Percentiles rank a stretch among this genome's conserved stretches.
These are phyloP conservation scores for Piezodorus guildinii DNA, from an alignment of 1,140 invertebrate species.

Conservation along the genomic window DNA sequence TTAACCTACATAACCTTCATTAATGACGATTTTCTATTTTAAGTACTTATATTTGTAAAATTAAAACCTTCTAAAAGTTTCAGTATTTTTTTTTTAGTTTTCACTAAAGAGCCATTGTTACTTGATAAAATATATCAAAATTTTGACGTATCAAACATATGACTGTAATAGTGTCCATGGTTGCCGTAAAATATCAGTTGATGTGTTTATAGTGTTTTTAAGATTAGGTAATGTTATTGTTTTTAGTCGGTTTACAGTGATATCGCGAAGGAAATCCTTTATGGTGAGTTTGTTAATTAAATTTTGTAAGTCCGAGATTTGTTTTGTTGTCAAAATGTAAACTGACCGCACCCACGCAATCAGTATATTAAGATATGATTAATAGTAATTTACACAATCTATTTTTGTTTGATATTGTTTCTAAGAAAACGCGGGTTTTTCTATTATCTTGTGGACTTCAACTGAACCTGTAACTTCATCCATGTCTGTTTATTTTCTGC, in stretches of 20 bases:
- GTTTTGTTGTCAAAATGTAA: not conserved
- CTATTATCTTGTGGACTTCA: too few species aligned
- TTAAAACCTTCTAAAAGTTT: too few species aligned
- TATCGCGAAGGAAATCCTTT: not conserved
- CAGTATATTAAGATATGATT: constrained; percentile 14
- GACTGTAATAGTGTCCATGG: constrained; percentile 10
- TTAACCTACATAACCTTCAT: constrained; percentile 3
- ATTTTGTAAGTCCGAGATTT: not conserved
- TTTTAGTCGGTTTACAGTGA: not conserved
- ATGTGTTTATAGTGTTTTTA: constrained; percentile 3
- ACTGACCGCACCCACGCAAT: constrained; percentile 11
- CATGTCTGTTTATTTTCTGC: too few species aligned
- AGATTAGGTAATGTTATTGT: not conserved
- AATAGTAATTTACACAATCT: constrained; percentile 1
- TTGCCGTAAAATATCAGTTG: not conserved
- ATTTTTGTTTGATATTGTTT: not conserved
- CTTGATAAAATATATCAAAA: not conserved
- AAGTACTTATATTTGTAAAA: too few species aligned
- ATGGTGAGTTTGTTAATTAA: not conserved
- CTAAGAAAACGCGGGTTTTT: too few species aligned
- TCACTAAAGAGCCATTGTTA: too few species aligned
- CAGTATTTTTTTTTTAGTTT: too few species aligned
- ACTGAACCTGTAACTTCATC: too few species aligned
- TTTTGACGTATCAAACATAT: constrained; percentile 7
- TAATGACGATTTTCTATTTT: too few species aligned